Evolutionary conservation across 2,888 invertebrate species (phyloP), one percentile per base, ranked within the genome.

Genomic region (Trichopria drosophilae): DNA sequence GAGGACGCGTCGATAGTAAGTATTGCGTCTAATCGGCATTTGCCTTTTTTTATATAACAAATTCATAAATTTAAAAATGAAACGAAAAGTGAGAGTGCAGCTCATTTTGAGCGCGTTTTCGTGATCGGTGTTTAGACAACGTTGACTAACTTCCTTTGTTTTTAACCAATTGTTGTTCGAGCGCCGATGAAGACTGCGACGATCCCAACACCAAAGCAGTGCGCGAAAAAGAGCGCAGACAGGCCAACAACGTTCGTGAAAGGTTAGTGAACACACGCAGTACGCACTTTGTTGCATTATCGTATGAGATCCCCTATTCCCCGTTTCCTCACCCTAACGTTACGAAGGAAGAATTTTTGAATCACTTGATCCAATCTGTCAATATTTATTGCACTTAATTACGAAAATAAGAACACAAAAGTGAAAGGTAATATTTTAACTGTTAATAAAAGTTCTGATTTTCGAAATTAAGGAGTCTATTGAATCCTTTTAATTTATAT

Each of bases 221-320:
- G 79, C 85, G 93, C 76, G 95, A 97, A 82, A 87, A 89, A 80
- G 92, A 96, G 81, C 84, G 96, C 68, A 84, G 96, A 64, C 93
- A 94, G 79, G 95, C 96, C 73, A 97, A 97, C 84, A 97, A 97
- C 83, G 94, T 95, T 65, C 82, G 97, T 70, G 95, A 95, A 85
- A 89, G 93, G 93, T 93, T 81, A 80, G 82, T 82, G 79, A 78
- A 76, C 73, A 76, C 76, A 77, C 77, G 76, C 76, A 73, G 65
- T 69, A 69, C 67, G 68, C 71, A 69, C 64, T 60, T 60, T 63
- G 55, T 64, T 64, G 65, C 61, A 67, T 67, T 64, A 65, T 67
- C 45, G 54, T 57, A 45, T 29, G 15, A 49, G 31, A 16, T 42
- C 37, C n/a, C 39, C 39, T 46, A 53, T 43, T 51, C 24, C 35